phyloP scores from a whole-genome alignment of 2,113 vertebrate genomes.

The Tor tambroides region DNA sequence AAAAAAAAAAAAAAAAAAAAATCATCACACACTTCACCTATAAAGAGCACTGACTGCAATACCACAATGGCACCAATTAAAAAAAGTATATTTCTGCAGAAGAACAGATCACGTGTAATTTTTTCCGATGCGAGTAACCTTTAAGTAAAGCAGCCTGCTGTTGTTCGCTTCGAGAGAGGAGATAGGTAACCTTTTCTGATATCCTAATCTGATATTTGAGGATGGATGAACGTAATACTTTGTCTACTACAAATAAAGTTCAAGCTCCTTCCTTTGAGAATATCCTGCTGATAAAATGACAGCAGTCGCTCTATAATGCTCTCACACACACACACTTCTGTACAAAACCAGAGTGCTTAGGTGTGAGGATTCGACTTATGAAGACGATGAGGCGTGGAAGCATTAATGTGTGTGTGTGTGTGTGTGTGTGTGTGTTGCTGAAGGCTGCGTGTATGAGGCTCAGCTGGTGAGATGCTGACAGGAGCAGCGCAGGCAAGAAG shows the following conservation, averaged over 20 bases:
- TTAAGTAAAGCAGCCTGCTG: conserved; percentile 46
- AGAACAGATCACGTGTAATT: conserved; percentile 45
- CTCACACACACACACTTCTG: conserved; percentile 14
- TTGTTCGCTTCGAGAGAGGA: conserved; percentile 42
- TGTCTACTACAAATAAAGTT: conserved; percentile 58
- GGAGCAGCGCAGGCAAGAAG: conserved; percentile 46
- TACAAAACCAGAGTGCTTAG: conserved; percentile 17
- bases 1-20: not conserved
- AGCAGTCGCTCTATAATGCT: not conserved
- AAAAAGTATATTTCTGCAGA: conserved; percentile 31
- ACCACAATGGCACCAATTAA: not conserved
- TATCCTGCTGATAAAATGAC: conserved; percentile 50
- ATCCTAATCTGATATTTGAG: conserved; percentile 57
- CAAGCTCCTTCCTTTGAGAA: conserved; percentile 50
- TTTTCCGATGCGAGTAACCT: conserved; percentile 50
- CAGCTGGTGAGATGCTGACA: conserved; percentile 47
- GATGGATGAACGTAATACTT: conserved; percentile 55
- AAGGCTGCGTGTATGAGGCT: conserved; percentile 28
- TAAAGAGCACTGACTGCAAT: not conserved
- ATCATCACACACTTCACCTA: not conserved
- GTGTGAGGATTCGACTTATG: conserved; percentile 10
- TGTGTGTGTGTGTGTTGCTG: conserved; percentile 35
- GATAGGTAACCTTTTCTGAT: conserved; percentile 54
- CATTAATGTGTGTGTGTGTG: not conserved
- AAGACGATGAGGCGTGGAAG: conserved; percentile 3